Conservation (phyloP, 2,797 vertebrate species). For the Gallirallus australis region DNA sequence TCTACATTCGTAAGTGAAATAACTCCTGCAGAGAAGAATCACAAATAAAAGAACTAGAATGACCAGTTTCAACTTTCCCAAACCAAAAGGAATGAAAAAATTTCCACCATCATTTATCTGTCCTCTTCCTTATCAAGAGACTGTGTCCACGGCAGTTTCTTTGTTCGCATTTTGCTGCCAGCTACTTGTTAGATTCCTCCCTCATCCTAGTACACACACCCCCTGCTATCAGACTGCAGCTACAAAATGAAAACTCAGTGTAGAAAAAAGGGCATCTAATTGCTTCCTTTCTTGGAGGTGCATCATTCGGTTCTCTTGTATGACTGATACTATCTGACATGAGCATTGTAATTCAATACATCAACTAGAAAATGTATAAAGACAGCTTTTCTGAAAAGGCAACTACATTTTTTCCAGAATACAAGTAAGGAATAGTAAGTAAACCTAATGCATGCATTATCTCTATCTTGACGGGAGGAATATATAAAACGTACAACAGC, state of each 20-base stretch:
- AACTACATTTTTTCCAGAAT: constrained; percentile 29
- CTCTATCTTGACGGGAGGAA: constrained; percentile 26
- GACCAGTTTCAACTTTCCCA: not conserved
- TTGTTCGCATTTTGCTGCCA: not conserved
- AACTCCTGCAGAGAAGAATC: not conserved
- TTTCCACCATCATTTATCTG: not conserved
- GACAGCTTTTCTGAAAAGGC: constrained; percentile 62
- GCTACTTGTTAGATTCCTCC: not conserved
- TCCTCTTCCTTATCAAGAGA: not conserved
- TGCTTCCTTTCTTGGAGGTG: constrained; percentile 53
- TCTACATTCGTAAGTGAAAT: rapidly evolving
- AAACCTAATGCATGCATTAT: not conserved
- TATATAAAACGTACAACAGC: not conserved
- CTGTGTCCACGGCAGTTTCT: not conserved
- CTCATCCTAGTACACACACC: not conserved
- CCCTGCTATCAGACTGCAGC: not conserved
- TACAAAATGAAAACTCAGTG: not conserved
- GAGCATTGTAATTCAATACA: constrained; percentile 59
- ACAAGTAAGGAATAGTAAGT: not conserved
- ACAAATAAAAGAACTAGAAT: not conserved
- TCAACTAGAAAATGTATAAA: constrained; percentile 63
- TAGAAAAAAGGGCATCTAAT: constrained; percentile 44
- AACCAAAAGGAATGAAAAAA: not conserved
- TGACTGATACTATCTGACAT: constrained; percentile 49
- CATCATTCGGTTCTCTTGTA: constrained; percentile 36